Conservation (phyloP, 2,888 invertebrate species). For the Mesorhabditis belari region DNA sequence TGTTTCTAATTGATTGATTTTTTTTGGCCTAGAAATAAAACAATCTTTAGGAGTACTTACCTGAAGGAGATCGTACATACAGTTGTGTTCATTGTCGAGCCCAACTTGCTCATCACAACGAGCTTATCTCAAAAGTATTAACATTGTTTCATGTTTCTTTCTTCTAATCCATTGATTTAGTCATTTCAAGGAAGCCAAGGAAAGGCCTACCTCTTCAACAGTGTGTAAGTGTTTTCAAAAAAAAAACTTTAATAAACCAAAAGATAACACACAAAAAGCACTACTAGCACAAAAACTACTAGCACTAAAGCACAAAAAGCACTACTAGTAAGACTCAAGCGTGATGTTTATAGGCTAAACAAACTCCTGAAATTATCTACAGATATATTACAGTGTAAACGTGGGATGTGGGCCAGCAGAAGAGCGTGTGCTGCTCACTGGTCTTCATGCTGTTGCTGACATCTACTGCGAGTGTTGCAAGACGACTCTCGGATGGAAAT, state of each 20-base stretch:
- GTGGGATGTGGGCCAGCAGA: slow-evolving; percentile 98
- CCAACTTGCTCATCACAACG: slow-evolving; percentile 98
- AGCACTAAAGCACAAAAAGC: too few species aligned
- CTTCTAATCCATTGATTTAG: slow-evolving; percentile 47
- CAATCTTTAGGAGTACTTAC: slow-evolving; percentile 97
- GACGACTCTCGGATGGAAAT: slow-evolving; percentile 99
- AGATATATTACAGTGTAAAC: slow-evolving; percentile 80
- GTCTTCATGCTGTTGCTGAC: slow-evolving; percentile 94
- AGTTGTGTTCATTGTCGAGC: slow-evolving; percentile 99
- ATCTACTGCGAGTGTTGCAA: slow-evolving; percentile 99
- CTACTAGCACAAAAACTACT: too few species aligned
- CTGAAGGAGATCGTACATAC: slow-evolving; percentile 81
- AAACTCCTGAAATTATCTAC: too few species aligned
- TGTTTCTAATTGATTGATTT: too few species aligned
- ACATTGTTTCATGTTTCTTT: background rate
- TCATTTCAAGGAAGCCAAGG: slow-evolving; percentile 97
- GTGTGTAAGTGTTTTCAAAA: slow-evolving; percentile 77
- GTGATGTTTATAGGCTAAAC: too few species aligned
- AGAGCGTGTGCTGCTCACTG: slow-evolving; percentile 81
- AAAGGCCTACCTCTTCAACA: slow-evolving; percentile 98
- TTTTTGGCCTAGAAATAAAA: too few species aligned
- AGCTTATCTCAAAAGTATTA: slow-evolving; percentile 93
- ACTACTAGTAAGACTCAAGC: too few species aligned
- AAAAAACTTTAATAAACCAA: too few species aligned
- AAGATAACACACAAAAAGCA: too few species aligned